A percentile compares a stretch with the other conserved stretches of the same genome.
phyloP scores from a whole-genome alignment of 2,888 invertebrate genomes.

The Junonia oenone region DNA sequence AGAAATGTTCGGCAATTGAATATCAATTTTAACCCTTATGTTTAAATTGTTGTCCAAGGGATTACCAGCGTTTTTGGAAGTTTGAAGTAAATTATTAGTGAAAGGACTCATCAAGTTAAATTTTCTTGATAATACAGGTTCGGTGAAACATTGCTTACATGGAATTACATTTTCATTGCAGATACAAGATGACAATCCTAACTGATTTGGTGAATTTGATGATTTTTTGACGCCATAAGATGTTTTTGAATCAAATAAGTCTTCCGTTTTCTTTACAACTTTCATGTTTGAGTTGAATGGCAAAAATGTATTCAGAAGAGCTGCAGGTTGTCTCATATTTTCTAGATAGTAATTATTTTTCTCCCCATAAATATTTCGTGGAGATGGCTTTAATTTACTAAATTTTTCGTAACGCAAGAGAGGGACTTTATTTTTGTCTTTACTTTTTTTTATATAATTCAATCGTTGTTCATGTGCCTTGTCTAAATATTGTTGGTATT shows the following conservation, averaged over 20 bases:
- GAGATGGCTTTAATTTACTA: slow-evolving; percentile 41
- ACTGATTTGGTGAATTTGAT: slow-evolving; percentile 1
- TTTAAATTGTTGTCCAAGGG: slow-evolving; percentile 47
- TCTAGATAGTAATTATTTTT: slow-evolving; percentile 28
- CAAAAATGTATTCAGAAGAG: slow-evolving; percentile 44
- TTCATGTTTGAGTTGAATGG: slow-evolving; percentile 36
- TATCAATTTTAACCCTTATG: slow-evolving; percentile 59
- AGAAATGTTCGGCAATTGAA: slow-evolving; percentile 55
- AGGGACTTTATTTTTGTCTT: slow-evolving; percentile 64
- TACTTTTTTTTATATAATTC: slow-evolving; percentile 51
- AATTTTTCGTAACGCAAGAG: slow-evolving; percentile 50
- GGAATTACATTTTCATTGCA: slow-evolving; percentile 51
- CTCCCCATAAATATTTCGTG: slow-evolving; percentile 38
- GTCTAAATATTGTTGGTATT: slow-evolving; percentile 65
- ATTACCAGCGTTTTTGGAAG: slow-evolving; percentile 15
- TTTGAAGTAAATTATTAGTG: slow-evolving; percentile 1
- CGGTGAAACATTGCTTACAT: slow-evolving; percentile 52
- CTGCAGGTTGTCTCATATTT: slow-evolving; percentile 11
- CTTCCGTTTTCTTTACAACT: slow-evolving; percentile 34
- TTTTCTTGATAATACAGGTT: slow-evolving; percentile 28
- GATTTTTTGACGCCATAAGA: not conserved
- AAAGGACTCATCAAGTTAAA: slow-evolving; percentile 11
- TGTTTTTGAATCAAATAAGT: slow-evolving; percentile 1
- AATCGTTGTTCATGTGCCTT: slow-evolving; percentile 61
- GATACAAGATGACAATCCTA: slow-evolving; percentile 47